Evolutionary conservation across 2,797 vertebrate genomes (phyloP).

Genomic region (Pangasius mekongensis): DNA sequence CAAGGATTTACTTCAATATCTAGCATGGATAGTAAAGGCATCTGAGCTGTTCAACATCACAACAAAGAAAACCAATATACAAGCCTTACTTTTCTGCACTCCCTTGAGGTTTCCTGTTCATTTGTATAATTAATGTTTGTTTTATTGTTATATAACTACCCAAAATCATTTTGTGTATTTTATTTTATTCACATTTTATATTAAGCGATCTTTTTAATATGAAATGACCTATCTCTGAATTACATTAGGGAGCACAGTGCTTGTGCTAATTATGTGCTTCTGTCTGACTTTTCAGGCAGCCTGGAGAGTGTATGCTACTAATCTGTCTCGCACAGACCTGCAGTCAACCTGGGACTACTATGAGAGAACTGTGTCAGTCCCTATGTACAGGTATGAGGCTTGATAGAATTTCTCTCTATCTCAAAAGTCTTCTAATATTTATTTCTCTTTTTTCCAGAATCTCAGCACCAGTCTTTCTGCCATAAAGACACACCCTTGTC

Average conservation of each 20-base stretch:
- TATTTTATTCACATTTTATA: background rate
- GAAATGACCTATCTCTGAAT: background rate
- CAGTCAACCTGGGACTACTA: conserved; percentile 97
- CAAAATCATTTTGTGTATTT: background rate
- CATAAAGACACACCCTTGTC: background rate
- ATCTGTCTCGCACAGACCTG: conserved; percentile 88
- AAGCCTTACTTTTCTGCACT: background rate
- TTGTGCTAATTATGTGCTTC: conserved; percentile 7
- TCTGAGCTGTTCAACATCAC: background rate
- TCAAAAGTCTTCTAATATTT: background rate
- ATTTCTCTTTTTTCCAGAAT: background rate
- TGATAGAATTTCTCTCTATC: background rate
- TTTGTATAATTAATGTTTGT: background rate
- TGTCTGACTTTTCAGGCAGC: conserved; percentile 78
- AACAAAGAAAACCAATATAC: background rate
- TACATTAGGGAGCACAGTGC: background rate
- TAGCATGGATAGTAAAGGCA: background rate
- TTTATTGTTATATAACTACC: background rate
- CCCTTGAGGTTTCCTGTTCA: background rate
- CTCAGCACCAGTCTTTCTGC: background rate
- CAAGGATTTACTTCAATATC: background rate
- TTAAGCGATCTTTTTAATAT: background rate
- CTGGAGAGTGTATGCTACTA: conserved; percentile 97
- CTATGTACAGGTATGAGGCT: conserved; percentile 89
- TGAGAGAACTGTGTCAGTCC: conserved; percentile 88